phyloP scores from a whole-genome alignment of 2,888 invertebrate species.

The Limnephilus rhombicus region DNA sequence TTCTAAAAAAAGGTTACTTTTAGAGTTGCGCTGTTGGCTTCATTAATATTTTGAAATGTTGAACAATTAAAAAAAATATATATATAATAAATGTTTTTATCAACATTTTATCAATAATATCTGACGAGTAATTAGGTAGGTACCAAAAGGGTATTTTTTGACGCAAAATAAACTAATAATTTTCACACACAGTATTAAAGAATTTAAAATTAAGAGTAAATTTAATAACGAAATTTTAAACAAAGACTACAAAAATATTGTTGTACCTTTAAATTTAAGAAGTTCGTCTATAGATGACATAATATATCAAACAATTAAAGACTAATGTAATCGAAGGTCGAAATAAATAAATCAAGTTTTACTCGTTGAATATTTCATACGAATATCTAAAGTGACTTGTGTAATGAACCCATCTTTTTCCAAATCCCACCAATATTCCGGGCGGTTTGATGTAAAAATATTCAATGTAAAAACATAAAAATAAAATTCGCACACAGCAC shows the following conservation, averaged over 20 bases:
- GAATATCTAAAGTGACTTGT: slow-evolving; percentile 3
- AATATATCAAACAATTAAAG: neutral
- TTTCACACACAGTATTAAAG: too few relatives aligned
- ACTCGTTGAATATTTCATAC: neutral
- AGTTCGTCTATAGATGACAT: neutral
- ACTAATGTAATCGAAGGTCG: neutral
- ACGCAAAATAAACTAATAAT: too few relatives aligned
- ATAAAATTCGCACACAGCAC: slow-evolving; percentile 27
- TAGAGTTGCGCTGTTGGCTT: too few relatives aligned
- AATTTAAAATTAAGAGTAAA: too few relatives aligned
- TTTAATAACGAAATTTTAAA: too few relatives aligned
- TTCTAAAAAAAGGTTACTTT: too few relatives aligned
- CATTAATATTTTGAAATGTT: too few relatives aligned
- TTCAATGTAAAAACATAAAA: slow-evolving; percentile 31
- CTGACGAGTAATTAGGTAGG: too few relatives aligned
- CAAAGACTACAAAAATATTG: neutral
- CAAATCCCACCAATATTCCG: neutral
- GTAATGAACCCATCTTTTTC: slow-evolving; percentile 3
- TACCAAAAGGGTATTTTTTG: too few relatives aligned
- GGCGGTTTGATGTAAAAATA: slow-evolving; percentile 24
- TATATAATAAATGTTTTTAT: too few relatives aligned
- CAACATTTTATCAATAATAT: too few relatives aligned
- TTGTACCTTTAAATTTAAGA: neutral
- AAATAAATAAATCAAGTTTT: neutral
- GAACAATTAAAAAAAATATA: too few relatives aligned